These are phyloP conservation scores for Lacerta bilineata DNA, from an alignment of 2,797 vertebrate genomes.

Conservation along the genomic window DNA sequence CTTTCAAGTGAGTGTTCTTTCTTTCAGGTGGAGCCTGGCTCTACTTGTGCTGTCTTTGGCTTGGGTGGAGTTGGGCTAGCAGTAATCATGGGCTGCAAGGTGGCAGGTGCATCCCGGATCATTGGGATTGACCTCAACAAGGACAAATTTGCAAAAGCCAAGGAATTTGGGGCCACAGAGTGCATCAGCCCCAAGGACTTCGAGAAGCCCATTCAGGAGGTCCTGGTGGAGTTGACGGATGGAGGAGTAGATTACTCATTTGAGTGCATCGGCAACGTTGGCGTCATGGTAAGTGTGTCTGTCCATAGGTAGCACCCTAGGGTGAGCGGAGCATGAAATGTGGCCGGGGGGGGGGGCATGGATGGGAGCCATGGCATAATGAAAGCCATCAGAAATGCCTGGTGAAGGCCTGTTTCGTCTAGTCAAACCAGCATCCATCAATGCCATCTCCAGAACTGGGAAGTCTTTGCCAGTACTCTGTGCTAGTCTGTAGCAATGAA, in stretches of 20 bases:
- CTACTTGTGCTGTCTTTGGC: conserved; percentile 93
- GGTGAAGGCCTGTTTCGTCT: neutral
- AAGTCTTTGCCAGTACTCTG: neutral
- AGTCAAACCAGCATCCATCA: neutral
- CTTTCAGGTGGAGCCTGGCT: conserved; percentile 90
- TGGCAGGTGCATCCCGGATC: conserved; percentile 90
- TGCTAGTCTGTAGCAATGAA: neutral
- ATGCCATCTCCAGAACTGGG: neutral
- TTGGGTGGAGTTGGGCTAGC: conserved; percentile 94
- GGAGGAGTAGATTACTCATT: conserved; percentile 95
- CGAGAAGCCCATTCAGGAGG: conserved; percentile 87
- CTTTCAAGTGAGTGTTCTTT: conserved; percentile 17
- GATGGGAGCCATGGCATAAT: neutral
- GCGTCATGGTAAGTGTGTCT: conserved; percentile 87
- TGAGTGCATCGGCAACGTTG: conserved; percentile 92
- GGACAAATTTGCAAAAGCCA: conserved; percentile 89
- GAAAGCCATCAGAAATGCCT: neutral
- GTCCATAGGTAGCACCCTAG: fast-evolving
- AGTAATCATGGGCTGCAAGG: conserved; percentile 94
- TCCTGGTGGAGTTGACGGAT: conserved; percentile 88
- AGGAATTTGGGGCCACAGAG: conserved; percentile 92
- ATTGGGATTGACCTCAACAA: conserved; percentile 92
- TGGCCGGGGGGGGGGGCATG: too few species aligned
- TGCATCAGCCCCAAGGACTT: conserved; percentile 91
- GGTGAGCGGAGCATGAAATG: too few species aligned